These are phyloP conservation scores for Poecilus cupreus DNA, from an alignment of 2,888 invertebrate genomes.

Conservation along the genomic window DNA sequence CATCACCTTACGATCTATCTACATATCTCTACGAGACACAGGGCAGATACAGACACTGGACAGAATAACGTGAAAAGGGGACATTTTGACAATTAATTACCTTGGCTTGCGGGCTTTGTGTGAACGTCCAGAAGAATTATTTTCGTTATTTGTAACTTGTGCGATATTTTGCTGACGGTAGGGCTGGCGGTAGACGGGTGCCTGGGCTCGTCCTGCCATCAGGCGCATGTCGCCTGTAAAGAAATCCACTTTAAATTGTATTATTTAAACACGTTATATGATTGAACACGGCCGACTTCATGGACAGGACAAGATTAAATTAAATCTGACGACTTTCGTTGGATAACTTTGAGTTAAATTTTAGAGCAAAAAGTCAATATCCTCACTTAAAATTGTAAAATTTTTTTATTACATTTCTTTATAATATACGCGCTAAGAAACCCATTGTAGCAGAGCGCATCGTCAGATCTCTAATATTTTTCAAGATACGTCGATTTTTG, in stretches of 20 bases:
- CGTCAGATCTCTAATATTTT: too few species aligned
- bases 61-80: background rate
- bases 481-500: too few species aligned
- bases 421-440: too few species aligned
- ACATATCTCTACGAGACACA: background rate
- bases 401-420: too few species aligned
- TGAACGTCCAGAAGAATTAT: constrained; percentile 60
- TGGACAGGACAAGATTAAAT: too few species aligned
- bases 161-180: constrained; percentile 63
- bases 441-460: too few species aligned
- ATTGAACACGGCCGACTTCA: too few species aligned
- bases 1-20: constrained; percentile 10
- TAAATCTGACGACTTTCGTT: too few species aligned
- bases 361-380: too few species aligned
- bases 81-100: too few species aligned
- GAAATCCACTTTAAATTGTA: constrained; percentile 7
- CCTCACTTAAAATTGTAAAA: too few species aligned
- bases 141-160: constrained; percentile 63
- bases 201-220: constrained; percentile 68
- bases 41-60: background rate
- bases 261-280: background rate
- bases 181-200: constrained; percentile 67
- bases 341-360: too few species aligned
- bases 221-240: constrained; percentile 67
- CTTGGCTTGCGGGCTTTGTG: constrained; percentile 67